Evolutionary conservation across 2,113 vertebrate genomes (phyloP).

Genomic region (Dromas ardeola): DNA sequence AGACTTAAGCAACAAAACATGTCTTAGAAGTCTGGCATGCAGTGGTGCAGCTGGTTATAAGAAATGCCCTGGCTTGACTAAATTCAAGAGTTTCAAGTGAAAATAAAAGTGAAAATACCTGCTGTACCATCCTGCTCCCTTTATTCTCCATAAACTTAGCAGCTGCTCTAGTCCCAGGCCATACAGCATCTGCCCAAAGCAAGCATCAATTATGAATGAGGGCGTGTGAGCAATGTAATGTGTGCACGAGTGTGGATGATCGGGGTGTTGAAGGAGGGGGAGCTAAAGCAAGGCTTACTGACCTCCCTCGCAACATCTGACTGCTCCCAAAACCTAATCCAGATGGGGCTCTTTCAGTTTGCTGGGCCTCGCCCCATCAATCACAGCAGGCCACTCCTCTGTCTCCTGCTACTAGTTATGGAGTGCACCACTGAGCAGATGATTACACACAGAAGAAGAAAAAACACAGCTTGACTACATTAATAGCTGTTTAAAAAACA

Average conservation of each 20-base stretch:
- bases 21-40: background rate
- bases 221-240: slow-evolving; percentile 53
- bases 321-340: slow-evolving; percentile 75
- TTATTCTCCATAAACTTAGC: slow-evolving; percentile 85
- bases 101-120: slow-evolving; percentile 82
- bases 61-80: background rate
- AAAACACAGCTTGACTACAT: slow-evolving; percentile 49
- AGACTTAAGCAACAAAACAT: background rate
- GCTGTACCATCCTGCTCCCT: slow-evolving; percentile 85
- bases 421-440: slow-evolving; percentile 68
- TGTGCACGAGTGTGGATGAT: slow-evolving; percentile 27
- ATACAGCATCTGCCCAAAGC: slow-evolving; percentile 82
- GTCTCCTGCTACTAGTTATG: slow-evolving; percentile 46
- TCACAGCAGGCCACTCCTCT: slow-evolving; percentile 77
- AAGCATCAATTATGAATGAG: slow-evolving; percentile 79
- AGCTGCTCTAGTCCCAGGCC: slow-evolving; percentile 83
- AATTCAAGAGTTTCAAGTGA: slow-evolving; percentile 48
- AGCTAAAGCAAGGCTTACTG: slow-evolving; percentile 74
- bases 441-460: slow-evolving; percentile 57
- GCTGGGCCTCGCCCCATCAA: slow-evolving; percentile 70
- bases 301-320: slow-evolving; percentile 77
- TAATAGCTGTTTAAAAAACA: slow-evolving; percentile 75
- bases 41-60: background rate
- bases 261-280: slow-evolving; percentile 68
- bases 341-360: slow-evolving; percentile 69